A percentile compares a stretch with the other conserved stretches of the same genome.
phyloP scores from a whole-genome alignment of 2,113 vertebrate genomes.

The Corapipo altera region DNA sequence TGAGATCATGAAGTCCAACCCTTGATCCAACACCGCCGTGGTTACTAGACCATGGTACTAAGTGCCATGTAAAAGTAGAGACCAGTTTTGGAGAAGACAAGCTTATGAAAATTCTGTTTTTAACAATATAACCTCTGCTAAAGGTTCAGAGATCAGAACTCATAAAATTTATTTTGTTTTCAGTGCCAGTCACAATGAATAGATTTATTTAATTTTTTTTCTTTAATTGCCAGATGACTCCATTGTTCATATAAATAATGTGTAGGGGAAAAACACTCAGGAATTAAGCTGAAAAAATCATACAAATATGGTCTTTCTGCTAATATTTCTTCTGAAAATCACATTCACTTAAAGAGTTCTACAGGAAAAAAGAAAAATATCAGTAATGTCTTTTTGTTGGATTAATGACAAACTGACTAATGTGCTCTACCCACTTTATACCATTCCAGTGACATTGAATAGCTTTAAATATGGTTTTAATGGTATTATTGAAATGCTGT shows the following conservation, averaged over 20 bases:
- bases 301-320: neutral
- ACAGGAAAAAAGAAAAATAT: neutral
- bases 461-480: conserved; percentile 52
- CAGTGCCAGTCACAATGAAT: conserved; percentile 9
- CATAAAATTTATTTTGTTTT: neutral
- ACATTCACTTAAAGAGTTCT: neutral
- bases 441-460: neutral
- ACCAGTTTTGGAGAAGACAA: neutral
- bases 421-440: neutral
- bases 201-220: neutral
- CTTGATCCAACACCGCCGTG: too few species aligned
- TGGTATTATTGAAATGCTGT: conserved; percentile 31
- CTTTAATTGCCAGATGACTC: neutral
- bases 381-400: conserved; percentile 17
- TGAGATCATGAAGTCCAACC: too few species aligned
- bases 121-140: neutral
- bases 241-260: neutral
- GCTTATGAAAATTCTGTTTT: neutral
- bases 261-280: neutral
- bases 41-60: too few species aligned
- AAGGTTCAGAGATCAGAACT: conserved; percentile 41
- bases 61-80: neutral
- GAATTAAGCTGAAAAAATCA: neutral
- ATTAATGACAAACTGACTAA: conserved; percentile 49
- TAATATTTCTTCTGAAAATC: neutral